phyloP scores from a whole-genome alignment of 53 echinoderm and acorn worm species.

The Hippasteria phrygiana region DNA sequence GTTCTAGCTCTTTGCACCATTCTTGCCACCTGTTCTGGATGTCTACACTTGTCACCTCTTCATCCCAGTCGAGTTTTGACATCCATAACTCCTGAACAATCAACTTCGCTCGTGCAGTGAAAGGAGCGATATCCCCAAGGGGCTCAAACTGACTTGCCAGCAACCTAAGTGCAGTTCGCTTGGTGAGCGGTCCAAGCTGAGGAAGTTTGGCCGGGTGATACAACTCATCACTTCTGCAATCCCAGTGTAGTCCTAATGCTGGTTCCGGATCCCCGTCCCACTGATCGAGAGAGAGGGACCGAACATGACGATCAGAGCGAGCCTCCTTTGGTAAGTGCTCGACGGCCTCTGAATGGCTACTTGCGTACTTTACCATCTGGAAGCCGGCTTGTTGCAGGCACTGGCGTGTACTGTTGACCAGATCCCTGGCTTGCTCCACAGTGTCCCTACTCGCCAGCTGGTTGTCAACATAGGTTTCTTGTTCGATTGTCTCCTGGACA shows the following conservation, averaged over 20 bases:
- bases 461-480: constrained; percentile 2
- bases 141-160: constrained; percentile 34
- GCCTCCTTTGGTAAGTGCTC: constrained; percentile 40
- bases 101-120: not conserved
- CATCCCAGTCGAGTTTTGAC: constrained; percentile 30
- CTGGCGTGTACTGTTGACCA: constrained; percentile 6
- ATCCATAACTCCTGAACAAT: not conserved
- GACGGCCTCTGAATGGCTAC: not conserved
- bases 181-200: not conserved
- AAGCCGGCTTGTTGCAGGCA: constrained; percentile 22
- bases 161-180: not conserved
- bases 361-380: constrained; percentile 39
- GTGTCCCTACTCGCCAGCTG: not conserved
- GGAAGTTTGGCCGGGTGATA: constrained; percentile 5
- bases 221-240: constrained; percentile 33
- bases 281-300: not conserved
- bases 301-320: constrained; percentile 17
- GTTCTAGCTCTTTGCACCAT: constrained; percentile 25
- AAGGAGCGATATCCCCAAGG: not conserved
- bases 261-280: constrained; percentile 16
- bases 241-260: constrained; percentile 23
- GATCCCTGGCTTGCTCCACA: not conserved
- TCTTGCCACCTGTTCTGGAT: constrained; percentile 32
- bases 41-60: not conserved
- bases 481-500: not conserved